Evolutionary conservation across 2,113 vertebrate species (phyloP).

Genomic region (Anolis sagrei): DNA sequence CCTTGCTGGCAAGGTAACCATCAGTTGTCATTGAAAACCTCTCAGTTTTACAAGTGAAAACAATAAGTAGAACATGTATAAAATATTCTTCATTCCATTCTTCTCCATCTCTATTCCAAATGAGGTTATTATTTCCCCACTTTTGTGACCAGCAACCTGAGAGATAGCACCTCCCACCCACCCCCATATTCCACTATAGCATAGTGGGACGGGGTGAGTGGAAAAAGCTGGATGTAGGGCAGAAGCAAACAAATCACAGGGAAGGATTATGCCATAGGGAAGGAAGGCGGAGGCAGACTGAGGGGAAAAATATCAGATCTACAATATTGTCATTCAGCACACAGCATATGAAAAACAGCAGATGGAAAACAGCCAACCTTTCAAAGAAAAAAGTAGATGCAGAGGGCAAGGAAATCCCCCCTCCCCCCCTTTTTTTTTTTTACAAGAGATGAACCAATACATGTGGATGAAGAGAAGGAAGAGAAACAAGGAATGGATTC

Average conservation of each 20-base stretch:
- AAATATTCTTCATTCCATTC: not conserved
- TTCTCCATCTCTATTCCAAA: not conserved
- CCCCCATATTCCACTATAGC: not conserved
- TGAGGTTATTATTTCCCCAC: not conserved
- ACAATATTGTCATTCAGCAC: not conserved
- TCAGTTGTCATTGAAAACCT: not conserved
- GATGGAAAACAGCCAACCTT: not conserved
- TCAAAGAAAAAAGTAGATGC: not conserved
- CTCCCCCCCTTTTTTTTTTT: not conserved
- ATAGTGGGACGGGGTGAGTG: too few species aligned
- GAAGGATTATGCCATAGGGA: not conserved
- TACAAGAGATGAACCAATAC: not conserved
- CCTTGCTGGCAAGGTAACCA: too few species aligned
- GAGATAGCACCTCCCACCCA: not conserved
- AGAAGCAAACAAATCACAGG: slow-evolving; percentile 13
- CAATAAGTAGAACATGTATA: not conserved
- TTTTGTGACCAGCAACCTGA: not conserved
- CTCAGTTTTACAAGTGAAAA: not conserved
- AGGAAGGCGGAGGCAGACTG: not conserved
- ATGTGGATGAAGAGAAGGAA: not conserved
- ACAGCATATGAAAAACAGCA: not conserved
- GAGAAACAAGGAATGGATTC: not conserved
- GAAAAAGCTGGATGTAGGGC: not conserved
- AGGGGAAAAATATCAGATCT: not conserved
- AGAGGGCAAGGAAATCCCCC: not conserved